Evolutionary conservation across 2,113 vertebrate species (phyloP).

Genomic region (Syngnathus scovelli): DNA sequence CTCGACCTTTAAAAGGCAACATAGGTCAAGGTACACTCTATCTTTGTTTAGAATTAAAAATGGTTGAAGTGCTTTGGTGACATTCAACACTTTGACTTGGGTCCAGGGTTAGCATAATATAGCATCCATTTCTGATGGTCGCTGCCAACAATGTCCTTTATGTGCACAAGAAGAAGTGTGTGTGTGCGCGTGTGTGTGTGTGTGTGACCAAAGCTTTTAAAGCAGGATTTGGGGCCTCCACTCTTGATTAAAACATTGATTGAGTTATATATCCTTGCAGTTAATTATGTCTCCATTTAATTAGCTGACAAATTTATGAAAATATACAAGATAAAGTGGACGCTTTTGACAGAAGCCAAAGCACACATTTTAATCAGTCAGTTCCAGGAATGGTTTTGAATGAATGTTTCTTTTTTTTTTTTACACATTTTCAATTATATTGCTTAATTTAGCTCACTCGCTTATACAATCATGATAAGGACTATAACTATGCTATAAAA

Average conservation of each 20-base stretch:
- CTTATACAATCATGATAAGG: neutral
- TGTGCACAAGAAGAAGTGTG: neutral
- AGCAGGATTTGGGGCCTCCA: neutral
- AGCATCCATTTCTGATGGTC: neutral
- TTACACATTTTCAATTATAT: neutral
- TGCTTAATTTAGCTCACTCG: neutral
- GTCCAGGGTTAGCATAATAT: neutral
- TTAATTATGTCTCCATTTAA: conserved; percentile 2
- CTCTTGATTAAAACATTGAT: conserved; percentile 7
- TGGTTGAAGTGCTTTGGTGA: neutral
- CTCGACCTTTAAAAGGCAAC: no score
- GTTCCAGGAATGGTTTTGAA: neutral
- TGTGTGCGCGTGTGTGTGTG: neutral
- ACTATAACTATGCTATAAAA: conserved; percentile 1
- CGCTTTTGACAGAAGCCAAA: conserved; percentile 2
- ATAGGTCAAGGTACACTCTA: no score
- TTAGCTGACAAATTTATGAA: conserved; percentile 7
- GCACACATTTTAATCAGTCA: neutral
- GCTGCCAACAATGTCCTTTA: neutral
- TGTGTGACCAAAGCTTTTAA: conserved; percentile 1
- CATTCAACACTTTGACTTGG: neutral
- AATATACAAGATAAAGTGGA: neutral
- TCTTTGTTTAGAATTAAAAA: neutral
- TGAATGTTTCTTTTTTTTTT: neutral
- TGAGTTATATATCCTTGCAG: conserved; percentile 3